phyloP scores from a whole-genome alignment of 2,113 vertebrate genomes.

The Pluvianellus socialis region DNA sequence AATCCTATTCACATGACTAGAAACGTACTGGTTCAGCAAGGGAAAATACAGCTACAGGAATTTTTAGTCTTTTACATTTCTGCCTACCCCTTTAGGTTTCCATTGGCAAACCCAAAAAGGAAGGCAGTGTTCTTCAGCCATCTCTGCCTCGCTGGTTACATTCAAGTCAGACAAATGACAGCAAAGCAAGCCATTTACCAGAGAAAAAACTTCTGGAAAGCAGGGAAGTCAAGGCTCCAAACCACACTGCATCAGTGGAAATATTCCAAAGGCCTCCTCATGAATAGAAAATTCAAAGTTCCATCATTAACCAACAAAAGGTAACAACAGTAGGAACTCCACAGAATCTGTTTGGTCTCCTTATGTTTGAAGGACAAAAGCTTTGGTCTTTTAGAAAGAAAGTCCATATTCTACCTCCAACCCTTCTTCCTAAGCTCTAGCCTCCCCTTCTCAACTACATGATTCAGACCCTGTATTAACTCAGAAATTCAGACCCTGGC shows the following conservation, averaged over 20 bases:
- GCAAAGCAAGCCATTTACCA: neutral
- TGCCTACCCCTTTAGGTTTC: neutral
- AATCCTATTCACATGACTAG: neutral
- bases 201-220: neutral
- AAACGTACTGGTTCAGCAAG: neutral
- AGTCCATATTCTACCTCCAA: neutral
- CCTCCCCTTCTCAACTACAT: neutral
- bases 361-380: slow-evolving; percentile 26
- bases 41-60: neutral
- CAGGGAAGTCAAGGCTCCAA: neutral
- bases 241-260: neutral
- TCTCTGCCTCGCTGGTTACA: slow-evolving; percentile 21
- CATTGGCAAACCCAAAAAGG: neutral
- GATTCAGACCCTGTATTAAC: neutral
- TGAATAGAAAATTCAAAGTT: neutral
- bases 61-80: neutral
- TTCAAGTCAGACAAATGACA: neutral
- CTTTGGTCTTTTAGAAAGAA: slow-evolving; percentile 41
- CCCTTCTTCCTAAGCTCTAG: neutral
- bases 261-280: neutral
- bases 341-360: slow-evolving; percentile 27
- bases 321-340: neutral
- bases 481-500: neutral
- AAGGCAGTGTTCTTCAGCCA: neutral
- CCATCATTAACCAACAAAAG: neutral